phyloP scores from a whole-genome alignment of 1,140 invertebrate genomes.

The Plutomurus gul region DNA sequence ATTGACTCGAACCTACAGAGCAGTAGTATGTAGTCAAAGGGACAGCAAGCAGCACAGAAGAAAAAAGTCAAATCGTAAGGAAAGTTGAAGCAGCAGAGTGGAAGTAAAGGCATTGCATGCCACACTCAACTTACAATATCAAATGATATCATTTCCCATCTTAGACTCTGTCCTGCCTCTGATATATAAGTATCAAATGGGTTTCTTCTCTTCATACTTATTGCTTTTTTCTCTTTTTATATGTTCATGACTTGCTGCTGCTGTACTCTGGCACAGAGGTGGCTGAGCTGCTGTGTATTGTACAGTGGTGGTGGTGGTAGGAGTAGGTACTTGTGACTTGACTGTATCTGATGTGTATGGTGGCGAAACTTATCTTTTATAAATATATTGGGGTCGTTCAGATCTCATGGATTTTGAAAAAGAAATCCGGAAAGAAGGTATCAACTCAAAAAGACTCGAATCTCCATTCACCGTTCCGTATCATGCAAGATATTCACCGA shows the following conservation, averaged over 20 bases:
- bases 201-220: neutral
- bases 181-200: too few relatives aligned
- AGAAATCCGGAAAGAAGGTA: conserved; percentile 2
- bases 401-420: conserved; percentile 19
- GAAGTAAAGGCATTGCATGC: conserved; percentile 26
- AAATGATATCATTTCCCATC: conserved; percentile 29
- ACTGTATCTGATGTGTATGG: conserved; percentile 16
- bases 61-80: conserved; percentile 11
- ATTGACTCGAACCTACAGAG: neutral
- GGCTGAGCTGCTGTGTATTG: neutral
- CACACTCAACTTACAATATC: conserved; percentile 27
- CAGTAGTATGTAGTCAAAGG: neutral
- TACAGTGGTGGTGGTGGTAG: neutral
- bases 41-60: too few relatives aligned
- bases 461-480: conserved; percentile 2
- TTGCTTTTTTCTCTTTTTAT: too few relatives aligned
- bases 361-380: conserved; percentile 24
- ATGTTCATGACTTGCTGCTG: too few relatives aligned
- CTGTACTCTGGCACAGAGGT: too few relatives aligned
- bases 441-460: conserved; percentile 10
- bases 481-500: neutral
- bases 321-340: neutral
- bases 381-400: conserved; percentile 21
- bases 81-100: conserved; percentile 1
- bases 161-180: neutral